Evolutionary conservation across 2,113 vertebrate species (phyloP).

Genomic region (Eleginops maclovinus): DNA sequence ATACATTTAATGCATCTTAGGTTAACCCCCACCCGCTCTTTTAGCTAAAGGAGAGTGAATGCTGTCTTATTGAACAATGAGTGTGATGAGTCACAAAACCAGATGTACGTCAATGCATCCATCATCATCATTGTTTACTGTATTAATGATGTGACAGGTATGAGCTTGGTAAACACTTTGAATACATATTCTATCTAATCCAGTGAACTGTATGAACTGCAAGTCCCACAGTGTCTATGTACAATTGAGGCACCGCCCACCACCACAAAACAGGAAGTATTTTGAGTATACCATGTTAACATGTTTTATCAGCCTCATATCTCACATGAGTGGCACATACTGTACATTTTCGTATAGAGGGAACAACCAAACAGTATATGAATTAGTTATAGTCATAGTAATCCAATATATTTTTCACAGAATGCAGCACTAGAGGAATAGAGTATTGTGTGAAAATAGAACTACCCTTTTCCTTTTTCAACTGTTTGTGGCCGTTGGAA

Average conservation of each 20-base stretch:
- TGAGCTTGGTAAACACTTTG: not conserved
- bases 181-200: not conserved
- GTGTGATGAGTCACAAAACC: conserved; percentile 13
- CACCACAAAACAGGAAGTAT: not conserved
- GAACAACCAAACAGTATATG: not conserved
- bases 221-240: not conserved
- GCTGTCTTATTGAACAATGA: conserved; percentile 18
- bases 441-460: not conserved
- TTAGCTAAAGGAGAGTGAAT: conserved; percentile 6
- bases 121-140: conserved; percentile 12
- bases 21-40: conserved; percentile 75
- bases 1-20: conserved; percentile 83
- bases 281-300: not conserved
- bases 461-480: not conserved
- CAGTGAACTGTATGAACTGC: not conserved
- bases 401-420: not conserved
- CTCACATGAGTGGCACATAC: not conserved
- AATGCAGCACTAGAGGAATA: not conserved
- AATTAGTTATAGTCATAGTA: not conserved
- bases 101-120: conserved; percentile 8
- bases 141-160: not conserved
- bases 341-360: not conserved
- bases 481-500: conserved; percentile 1
- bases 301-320: not conserved
- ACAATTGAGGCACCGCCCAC: not conserved